Conservation (phyloP, 2,113 vertebrate species). For the Thalassarche chlororhynchos region DNA sequence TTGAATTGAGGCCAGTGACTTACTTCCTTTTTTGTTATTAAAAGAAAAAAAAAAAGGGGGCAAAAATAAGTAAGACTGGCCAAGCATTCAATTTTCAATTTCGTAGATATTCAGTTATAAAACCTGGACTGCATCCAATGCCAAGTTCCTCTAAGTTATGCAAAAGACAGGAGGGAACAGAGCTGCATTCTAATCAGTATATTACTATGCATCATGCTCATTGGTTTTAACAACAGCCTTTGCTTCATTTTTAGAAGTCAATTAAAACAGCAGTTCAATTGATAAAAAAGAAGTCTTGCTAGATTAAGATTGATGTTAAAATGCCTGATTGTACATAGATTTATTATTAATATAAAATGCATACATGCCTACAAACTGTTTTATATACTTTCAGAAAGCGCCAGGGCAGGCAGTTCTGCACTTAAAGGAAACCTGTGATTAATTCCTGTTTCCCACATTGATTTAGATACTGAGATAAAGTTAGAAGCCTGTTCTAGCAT, state of each 20-base stretch:
- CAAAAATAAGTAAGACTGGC: neutral
- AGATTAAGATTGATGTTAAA: slow-evolving; percentile 64
- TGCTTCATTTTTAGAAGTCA: slow-evolving; percentile 62
- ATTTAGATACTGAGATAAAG: slow-evolving; percentile 3
- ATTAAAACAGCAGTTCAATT: slow-evolving; percentile 60
- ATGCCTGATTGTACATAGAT: slow-evolving; percentile 53
- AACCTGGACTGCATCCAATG: slow-evolving; percentile 30
- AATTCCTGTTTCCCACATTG: slow-evolving; percentile 4
- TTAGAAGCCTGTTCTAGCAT: neutral
- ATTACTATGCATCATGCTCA: slow-evolving; percentile 56
- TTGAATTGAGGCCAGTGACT: neutral
- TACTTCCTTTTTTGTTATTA: neutral
- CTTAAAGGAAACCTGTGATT: slow-evolving; percentile 29
- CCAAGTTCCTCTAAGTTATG: slow-evolving; percentile 43
- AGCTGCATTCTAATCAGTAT: slow-evolving; percentile 48
- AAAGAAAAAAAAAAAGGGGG: neutral
- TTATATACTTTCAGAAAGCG: neutral
- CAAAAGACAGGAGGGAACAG: slow-evolving; percentile 22
- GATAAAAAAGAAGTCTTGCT: slow-evolving; percentile 58
- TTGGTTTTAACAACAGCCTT: slow-evolving; percentile 53
- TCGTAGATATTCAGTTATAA: slow-evolving; percentile 17
- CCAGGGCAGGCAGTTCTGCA: neutral
- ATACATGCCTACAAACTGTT: slow-evolving; percentile 11
- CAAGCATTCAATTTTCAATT: slow-evolving; percentile 39
- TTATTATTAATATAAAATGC: slow-evolving; percentile 58